These are phyloP conservation scores for Arrhopalites spinosus DNA, from an alignment of 2,888 invertebrate species.

Conservation along the genomic window DNA sequence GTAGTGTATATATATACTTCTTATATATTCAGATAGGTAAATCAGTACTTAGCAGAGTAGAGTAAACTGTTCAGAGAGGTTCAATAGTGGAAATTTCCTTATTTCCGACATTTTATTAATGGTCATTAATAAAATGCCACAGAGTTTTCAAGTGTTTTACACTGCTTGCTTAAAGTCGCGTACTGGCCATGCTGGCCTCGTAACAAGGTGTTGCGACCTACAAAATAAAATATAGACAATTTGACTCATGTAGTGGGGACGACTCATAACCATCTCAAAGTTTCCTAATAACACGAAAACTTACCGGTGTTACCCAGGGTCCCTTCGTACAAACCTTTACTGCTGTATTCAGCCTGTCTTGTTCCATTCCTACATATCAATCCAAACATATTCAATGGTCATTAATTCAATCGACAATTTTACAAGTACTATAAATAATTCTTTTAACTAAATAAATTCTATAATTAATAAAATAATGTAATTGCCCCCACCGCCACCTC, in stretches of 20 bases:
- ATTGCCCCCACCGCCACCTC: slow-evolving; percentile 55
- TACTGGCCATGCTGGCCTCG: slow-evolving; percentile 82
- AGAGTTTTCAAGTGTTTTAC: slow-evolving; percentile 92
- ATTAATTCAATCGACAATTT: neutral
- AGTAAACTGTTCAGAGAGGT: neutral
- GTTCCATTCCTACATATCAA: slow-evolving; percentile 35
- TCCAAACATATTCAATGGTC: neutral
- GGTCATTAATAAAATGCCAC: too few relatives aligned
- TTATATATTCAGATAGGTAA: too few relatives aligned
- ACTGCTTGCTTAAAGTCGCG: slow-evolving; percentile 93
- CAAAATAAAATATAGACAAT: too few relatives aligned
- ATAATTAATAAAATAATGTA: neutral
- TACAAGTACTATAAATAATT: neutral
- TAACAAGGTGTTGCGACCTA: slow-evolving; percentile 58
- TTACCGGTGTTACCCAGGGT: slow-evolving; percentile 32
- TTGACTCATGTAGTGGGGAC: too few relatives aligned
- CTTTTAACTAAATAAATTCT: neutral
- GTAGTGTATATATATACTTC: too few relatives aligned
- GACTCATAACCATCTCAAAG: too few relatives aligned
- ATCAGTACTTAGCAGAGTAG: too few relatives aligned
- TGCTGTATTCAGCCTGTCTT: slow-evolving; percentile 36
- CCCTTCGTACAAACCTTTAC: slow-evolving; percentile 58
- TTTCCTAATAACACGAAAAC: neutral
- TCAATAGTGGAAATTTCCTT: too few relatives aligned
- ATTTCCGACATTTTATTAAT: too few relatives aligned